Conservation (phyloP, 2,888 invertebrate species). For the Drosophila neotestacea region DNA sequence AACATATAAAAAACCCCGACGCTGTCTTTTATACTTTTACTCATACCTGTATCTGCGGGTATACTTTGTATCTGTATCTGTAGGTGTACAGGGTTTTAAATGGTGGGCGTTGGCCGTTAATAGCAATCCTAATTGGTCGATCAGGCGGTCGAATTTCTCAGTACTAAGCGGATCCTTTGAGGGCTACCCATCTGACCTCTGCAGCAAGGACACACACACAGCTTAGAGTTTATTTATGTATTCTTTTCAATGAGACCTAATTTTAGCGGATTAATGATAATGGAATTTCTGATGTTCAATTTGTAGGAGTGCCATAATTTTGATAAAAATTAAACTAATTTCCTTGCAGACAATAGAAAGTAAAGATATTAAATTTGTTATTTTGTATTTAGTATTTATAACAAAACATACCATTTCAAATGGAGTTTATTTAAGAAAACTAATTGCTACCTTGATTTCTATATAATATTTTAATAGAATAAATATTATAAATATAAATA, state of each 20-base stretch:
- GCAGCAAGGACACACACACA: conserved; percentile 44
- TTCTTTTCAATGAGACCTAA: not conserved
- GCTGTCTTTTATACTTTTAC: conserved; percentile 13
- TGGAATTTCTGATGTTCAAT: not conserved
- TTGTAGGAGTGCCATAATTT: too few relatives aligned
- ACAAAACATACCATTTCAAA: too few relatives aligned
- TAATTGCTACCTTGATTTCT: too few relatives aligned
- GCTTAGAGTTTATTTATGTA: conserved; percentile 10
- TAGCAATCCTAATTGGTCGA: conserved; percentile 68
- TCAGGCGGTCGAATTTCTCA: conserved; percentile 40
- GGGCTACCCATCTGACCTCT: conserved; percentile 15
- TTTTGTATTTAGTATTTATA: too few relatives aligned
- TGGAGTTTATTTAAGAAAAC: too few relatives aligned
- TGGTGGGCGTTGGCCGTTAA: conserved; percentile 62
- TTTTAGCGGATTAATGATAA: conserved; percentile 13
- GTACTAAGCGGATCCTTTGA: conserved; percentile 61
- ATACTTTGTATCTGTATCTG: not conserved
- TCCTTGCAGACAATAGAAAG: too few relatives aligned
- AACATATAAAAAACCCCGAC: conserved; percentile 2
- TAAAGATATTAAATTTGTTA: too few relatives aligned
- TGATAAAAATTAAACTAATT: too few relatives aligned
- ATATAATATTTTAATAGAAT: too few relatives aligned
- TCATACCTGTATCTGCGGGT: conserved; percentile 38
- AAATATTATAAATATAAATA: too few relatives aligned
- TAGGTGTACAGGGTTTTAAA: conserved; percentile 26